These are phyloP conservation scores for Pseudeuparius sepicola DNA, from an alignment of 2,888 invertebrate species.

Conservation along the genomic window DNA sequence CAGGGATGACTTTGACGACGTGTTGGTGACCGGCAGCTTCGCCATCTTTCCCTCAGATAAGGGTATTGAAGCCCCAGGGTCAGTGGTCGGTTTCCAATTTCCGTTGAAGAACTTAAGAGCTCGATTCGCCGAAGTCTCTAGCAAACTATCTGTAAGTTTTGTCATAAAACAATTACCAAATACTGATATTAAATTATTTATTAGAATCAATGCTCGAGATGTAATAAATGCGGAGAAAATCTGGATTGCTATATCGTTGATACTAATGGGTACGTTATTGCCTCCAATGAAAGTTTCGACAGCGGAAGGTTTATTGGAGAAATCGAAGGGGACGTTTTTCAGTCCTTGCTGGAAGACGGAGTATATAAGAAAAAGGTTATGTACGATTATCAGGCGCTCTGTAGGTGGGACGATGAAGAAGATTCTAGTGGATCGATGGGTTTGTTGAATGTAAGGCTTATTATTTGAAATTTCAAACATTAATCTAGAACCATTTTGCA, in stretches of 20 bases:
- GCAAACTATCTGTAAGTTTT: slow-evolving; percentile 39
- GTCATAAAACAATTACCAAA: not conserved
- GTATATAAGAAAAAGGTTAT: slow-evolving; percentile 68
- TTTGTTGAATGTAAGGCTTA: slow-evolving; percentile 33
- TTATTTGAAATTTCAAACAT: slow-evolving; percentile 6
- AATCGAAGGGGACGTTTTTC: slow-evolving; percentile 66
- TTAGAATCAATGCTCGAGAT: slow-evolving; percentile 41
- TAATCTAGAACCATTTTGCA: too few relatives aligned
- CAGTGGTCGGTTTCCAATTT: slow-evolving; percentile 82
- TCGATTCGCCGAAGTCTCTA: slow-evolving; percentile 60
- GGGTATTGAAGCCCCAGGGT: slow-evolving; percentile 69
- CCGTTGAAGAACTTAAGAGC: slow-evolving; percentile 59
- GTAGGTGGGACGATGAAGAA: slow-evolving; percentile 40
- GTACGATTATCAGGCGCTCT: slow-evolving; percentile 79
- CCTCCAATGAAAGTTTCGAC: slow-evolving; percentile 51
- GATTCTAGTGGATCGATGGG: slow-evolving; percentile 29
- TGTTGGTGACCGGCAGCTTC: slow-evolving; percentile 69
- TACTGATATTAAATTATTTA: slow-evolving; percentile 11
- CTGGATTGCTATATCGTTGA: slow-evolving; percentile 84
- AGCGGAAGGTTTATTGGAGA: slow-evolving; percentile 83
- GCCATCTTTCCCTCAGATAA: slow-evolving; percentile 76
- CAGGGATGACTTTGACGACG: slow-evolving; percentile 38
- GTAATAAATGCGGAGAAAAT: slow-evolving; percentile 48
- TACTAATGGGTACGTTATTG: slow-evolving; percentile 79
- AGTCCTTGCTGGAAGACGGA: slow-evolving; percentile 57